Conservation (phyloP, 2,888 invertebrate species). For the Spisula subtruncata region DNA sequence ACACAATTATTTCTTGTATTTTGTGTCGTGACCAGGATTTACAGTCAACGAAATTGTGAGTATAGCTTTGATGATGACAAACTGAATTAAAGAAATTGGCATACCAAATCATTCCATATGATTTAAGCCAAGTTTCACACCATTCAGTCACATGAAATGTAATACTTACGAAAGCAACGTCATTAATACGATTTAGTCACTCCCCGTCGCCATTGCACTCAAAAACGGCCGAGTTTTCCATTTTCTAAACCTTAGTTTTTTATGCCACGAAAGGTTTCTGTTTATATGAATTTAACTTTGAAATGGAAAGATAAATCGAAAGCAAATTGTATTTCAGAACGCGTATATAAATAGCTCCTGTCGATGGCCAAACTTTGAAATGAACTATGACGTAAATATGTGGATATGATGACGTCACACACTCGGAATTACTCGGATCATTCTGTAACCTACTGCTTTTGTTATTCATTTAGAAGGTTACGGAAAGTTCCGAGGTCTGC, state of each 20-base stretch:
- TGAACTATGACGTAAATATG: neutral
- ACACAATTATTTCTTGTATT: no score
- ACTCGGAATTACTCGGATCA: neutral
- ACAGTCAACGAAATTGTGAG: no score
- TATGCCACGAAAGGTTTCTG: neutral
- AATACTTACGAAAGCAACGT: no score
- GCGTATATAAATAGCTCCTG: neutral
- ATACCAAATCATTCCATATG: no score
- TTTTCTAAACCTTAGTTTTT: neutral
- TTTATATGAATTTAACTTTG: neutral
- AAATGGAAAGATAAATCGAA: neutral
- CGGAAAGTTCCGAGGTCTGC: neutral
- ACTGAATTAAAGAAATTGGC: no score
- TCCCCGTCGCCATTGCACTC: neutral
- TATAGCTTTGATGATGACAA: no score
- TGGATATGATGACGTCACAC: neutral
- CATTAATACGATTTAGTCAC: no score
- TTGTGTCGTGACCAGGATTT: no score
- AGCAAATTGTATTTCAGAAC: neutral
- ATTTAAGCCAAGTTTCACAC: no score
- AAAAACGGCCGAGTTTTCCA: neutral
- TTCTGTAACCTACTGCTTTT: neutral
- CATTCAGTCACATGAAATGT: no score
- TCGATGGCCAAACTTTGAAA: conserved; percentile 20
- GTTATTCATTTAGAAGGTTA: neutral